These are phyloP conservation scores for Yponomeuta cagnagella DNA, from an alignment of 2,888 invertebrate species.

Conservation along the genomic window DNA sequence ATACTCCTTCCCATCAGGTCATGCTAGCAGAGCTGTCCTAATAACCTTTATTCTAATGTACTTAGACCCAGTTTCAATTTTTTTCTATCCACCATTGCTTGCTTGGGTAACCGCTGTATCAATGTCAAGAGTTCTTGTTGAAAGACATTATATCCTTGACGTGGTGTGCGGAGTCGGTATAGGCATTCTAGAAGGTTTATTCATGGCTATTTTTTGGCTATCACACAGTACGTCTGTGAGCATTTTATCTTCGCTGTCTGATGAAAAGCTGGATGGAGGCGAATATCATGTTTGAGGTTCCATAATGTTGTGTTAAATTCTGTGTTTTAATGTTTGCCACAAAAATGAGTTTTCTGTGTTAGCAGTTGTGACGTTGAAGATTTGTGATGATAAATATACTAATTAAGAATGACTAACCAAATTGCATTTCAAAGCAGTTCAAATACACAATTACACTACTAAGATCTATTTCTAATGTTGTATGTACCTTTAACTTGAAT, in stretches of 20 bases:
- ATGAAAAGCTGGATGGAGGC: conserved; percentile 81
- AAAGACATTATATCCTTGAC: conserved; percentile 92
- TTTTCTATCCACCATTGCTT: conserved; percentile 78
- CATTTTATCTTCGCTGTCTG: conserved; percentile 77
- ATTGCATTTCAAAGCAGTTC: no score
- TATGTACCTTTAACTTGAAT: no score
- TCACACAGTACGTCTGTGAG: conserved; percentile 76
- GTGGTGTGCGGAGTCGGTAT: conserved; percentile 83
- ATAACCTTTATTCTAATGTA: conserved; percentile 83
- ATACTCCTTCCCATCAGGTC: conserved; percentile 95
- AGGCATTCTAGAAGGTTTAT: conserved; percentile 82
- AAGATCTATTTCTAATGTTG: no score
- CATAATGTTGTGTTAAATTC: neutral
- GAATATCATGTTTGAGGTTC: conserved; percentile 78
- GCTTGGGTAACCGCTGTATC: conserved; percentile 86
- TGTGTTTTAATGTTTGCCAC: neutral
- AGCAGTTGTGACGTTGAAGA: neutral
- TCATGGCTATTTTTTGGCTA: conserved; percentile 82
- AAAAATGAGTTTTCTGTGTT: neutral
- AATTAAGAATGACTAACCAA: neutral
- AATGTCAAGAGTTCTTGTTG: conserved; percentile 86
- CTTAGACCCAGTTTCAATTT: conserved; percentile 76
- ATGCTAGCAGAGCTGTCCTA: conserved; percentile 89
- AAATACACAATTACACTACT: no score
- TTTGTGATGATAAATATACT: neutral